phyloP scores from a whole-genome alignment of 2,113 vertebrate genomes.

The Halichoerus grypus region DNA sequence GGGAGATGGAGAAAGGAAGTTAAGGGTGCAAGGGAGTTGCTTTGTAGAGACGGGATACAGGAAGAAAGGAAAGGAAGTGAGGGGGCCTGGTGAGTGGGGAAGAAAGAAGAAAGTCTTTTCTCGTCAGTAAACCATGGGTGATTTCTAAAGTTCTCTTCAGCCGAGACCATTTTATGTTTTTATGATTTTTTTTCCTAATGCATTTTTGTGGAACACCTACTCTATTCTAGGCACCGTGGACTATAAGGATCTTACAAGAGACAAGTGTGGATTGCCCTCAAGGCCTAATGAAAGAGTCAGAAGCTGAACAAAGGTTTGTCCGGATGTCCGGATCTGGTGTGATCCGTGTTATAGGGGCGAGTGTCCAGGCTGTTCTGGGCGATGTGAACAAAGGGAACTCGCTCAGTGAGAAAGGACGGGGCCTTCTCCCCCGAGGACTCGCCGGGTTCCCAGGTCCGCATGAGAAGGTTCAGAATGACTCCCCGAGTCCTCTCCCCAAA shows the following conservation, averaged over 20 bases:
- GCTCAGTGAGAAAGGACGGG: rapidly evolving
- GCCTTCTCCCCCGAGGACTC: neutral
- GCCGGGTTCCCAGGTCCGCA: neutral
- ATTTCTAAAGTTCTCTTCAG: conserved; percentile 36
- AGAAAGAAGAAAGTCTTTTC: neutral
- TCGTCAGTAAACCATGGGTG: neutral
- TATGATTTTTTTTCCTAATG: neutral
- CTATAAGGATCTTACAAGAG: neutral
- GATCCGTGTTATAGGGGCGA: neutral
- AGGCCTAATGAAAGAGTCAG: neutral
- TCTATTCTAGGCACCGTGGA: neutral
- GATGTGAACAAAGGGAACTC: neutral
- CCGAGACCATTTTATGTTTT: neutral
- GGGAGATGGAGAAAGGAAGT: neutral
- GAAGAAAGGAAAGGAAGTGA: neutral
- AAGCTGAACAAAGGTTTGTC: neutral
- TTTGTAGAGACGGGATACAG: neutral
- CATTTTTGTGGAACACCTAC: neutral
- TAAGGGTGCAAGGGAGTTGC: neutral
- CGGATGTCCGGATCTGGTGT: too few relatives aligned
- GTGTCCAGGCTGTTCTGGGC: neutral
- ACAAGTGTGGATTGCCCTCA: neutral
- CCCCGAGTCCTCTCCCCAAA: neutral
- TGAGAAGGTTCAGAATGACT: neutral
- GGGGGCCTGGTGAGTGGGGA: neutral